Conservation (phyloP, 2,888 invertebrate genomes). For the Osmoderma eremita region DNA sequence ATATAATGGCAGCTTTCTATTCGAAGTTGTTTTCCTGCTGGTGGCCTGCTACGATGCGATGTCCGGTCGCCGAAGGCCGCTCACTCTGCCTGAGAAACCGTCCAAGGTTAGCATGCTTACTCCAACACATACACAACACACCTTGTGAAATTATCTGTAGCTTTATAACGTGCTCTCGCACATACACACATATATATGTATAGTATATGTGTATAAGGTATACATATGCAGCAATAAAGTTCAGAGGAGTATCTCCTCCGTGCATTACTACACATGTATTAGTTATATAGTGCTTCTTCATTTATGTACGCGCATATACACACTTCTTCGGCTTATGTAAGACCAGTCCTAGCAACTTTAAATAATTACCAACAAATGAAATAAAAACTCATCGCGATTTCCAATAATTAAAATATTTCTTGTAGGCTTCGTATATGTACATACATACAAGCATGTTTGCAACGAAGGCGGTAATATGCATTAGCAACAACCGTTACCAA, state of each 20-base stretch:
- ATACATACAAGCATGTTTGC: no score
- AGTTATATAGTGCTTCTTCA: slow-evolving; percentile 24
- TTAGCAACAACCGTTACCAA: slow-evolving; percentile 20
- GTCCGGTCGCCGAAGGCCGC: slow-evolving; percentile 51
- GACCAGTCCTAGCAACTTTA: slow-evolving; percentile 25
- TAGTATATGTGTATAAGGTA: slow-evolving; percentile 13
- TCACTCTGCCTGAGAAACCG: slow-evolving; percentile 53
- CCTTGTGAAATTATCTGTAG: slow-evolving; percentile 46
- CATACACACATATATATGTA: slow-evolving; percentile 16
- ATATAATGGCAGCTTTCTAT: slow-evolving; percentile 45
- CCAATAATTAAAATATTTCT: slow-evolving; percentile 29
- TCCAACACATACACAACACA: slow-evolving; percentile 46
- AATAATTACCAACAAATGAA: slow-evolving; percentile 22
- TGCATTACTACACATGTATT: slow-evolving; percentile 33
- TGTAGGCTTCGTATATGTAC: not conserved
- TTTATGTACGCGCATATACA: slow-evolving; percentile 19
- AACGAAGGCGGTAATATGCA: slow-evolving; percentile 2
- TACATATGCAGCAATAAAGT: slow-evolving; percentile 35
- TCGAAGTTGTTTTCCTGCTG: slow-evolving; percentile 44
- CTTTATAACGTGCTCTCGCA: slow-evolving; percentile 40
- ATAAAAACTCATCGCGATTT: slow-evolving; percentile 8
- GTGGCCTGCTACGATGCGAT: slow-evolving; percentile 40
- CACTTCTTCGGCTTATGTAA: slow-evolving; percentile 22
- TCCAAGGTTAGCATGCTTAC: slow-evolving; percentile 54
- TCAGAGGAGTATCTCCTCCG: slow-evolving; percentile 32